Evolutionary conservation across 2,888 invertebrate genomes (phyloP).

Genomic region (Auanema freiburgensis): DNA sequence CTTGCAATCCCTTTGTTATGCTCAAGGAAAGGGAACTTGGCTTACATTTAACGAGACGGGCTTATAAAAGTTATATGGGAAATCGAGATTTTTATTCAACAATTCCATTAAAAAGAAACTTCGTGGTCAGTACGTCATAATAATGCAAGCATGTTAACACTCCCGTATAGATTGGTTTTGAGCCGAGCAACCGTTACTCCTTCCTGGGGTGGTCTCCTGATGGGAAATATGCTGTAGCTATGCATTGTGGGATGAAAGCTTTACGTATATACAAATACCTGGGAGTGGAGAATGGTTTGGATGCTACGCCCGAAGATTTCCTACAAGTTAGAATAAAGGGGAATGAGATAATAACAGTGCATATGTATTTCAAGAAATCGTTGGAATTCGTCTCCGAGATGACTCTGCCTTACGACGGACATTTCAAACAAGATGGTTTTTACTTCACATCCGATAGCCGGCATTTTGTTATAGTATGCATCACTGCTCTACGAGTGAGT

Average conservation of each 20-base stretch:
- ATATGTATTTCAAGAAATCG: slow-evolving; percentile 9
- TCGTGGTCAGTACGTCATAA: not conserved
- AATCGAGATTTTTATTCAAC: too few relatives aligned
- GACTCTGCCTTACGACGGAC: not conserved
- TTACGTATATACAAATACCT: slow-evolving; percentile 13
- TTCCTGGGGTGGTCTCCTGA: slow-evolving; percentile 21
- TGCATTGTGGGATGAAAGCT: not conserved
- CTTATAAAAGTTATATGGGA: too few relatives aligned
- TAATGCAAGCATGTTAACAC: not conserved
- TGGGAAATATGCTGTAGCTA: slow-evolving; percentile 10
- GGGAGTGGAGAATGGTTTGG: slow-evolving; percentile 11
- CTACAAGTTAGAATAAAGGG: slow-evolving; percentile 1
- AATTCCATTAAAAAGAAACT: not conserved
- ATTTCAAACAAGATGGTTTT: not conserved
- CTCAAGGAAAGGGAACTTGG: slow-evolving; percentile 9
- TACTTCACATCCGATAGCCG: slow-evolving; percentile 1
- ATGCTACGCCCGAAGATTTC: not conserved
- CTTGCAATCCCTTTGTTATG: slow-evolving; percentile 3
- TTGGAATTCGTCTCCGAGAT: slow-evolving; percentile 1
- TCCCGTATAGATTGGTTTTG: not conserved
- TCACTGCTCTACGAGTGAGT: not conserved
- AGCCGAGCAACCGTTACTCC: slow-evolving; percentile 6
- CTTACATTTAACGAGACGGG: too few relatives aligned
- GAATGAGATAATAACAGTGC: not conserved
- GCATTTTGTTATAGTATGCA: slow-evolving; percentile 3